A percentile compares a stretch with the other conserved stretches of the same genome.
Evolutionary conservation across 2,113 vertebrate species (phyloP).

Genomic region (Gymnocephalus cernua): DNA sequence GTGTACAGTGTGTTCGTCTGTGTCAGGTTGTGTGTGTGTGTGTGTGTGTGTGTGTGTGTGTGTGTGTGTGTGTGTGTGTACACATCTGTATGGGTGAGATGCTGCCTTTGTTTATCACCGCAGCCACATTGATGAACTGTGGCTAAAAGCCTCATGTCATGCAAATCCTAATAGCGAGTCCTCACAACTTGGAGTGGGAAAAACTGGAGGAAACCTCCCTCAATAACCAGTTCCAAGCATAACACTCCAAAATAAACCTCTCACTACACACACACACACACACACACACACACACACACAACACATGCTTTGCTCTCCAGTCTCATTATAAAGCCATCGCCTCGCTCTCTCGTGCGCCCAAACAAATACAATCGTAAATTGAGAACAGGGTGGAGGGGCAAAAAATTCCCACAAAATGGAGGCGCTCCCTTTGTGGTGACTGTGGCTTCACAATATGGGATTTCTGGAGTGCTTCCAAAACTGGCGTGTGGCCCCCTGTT

Average conservation of each 20-base stretch:
- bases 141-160: slow-evolving; percentile 52
- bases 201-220: slow-evolving; percentile 58
- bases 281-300: slow-evolving; percentile 46
- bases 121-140: slow-evolving; percentile 61
- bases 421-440: slow-evolving; percentile 58
- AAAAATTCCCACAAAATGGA: slow-evolving; percentile 56
- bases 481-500: slow-evolving; percentile 61
- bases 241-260: slow-evolving; percentile 65
- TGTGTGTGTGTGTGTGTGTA: slow-evolving; percentile 15
- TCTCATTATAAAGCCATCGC: slow-evolving; percentile 77
- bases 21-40: slow-evolving; percentile 13
- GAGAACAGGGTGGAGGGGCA: slow-evolving; percentile 54
- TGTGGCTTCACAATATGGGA: slow-evolving; percentile 71
- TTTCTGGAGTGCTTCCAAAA: slow-evolving; percentile 73
- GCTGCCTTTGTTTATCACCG: slow-evolving; percentile 65
- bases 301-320: slow-evolving; percentile 64
- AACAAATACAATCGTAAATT: slow-evolving; percentile 74
- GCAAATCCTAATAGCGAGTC: slow-evolving; percentile 53
- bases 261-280: slow-evolving; percentile 26
- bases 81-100: slow-evolving; percentile 37
- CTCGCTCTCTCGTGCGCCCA: slow-evolving; percentile 43
- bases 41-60: slow-evolving; percentile 22
- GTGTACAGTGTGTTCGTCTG: slow-evolving; percentile 25
- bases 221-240: slow-evolving; percentile 56
- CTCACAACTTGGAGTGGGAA: slow-evolving; percentile 47